phyloP scores from a whole-genome alignment of 2,113 vertebrate species.

The Pseudorectes ferrugineus region DNA sequence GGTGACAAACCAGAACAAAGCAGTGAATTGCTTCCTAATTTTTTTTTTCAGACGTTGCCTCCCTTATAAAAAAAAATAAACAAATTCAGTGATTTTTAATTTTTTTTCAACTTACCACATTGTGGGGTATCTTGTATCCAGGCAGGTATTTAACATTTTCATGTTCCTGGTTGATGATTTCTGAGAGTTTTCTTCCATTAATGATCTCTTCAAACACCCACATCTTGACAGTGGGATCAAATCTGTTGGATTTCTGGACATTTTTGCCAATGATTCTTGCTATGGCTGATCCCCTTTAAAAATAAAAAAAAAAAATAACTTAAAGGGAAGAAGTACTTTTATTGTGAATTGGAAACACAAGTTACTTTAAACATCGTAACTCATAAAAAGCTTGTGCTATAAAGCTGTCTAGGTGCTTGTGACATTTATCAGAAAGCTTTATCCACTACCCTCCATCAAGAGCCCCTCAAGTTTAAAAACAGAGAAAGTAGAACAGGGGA shows the following conservation, averaged over 20 bases:
- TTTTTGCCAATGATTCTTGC: constrained; percentile 82
- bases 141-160: constrained; percentile 85
- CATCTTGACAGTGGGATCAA: constrained; percentile 80
- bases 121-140: constrained; percentile 78
- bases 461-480: neutral
- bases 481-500: neutral
- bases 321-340: neutral
- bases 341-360: neutral
- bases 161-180: constrained; percentile 82
- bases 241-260: constrained; percentile 73
- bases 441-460: neutral
- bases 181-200: constrained; percentile 74
- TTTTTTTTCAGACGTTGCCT: neutral
- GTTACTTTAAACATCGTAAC: neutral
- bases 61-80: neutral
- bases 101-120: constrained; percentile 71
- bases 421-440: neutral
- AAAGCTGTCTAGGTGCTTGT: neutral
- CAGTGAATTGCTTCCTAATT: neutral
- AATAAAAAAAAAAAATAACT: neutral
- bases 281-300: constrained; percentile 78
- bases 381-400: neutral
- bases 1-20: neutral
- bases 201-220: constrained; percentile 85
- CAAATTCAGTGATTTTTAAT: neutral